Base-by-base conservation (phyloP, 2,113 vertebrate species). In the Sceloporus tristichus region DNA sequence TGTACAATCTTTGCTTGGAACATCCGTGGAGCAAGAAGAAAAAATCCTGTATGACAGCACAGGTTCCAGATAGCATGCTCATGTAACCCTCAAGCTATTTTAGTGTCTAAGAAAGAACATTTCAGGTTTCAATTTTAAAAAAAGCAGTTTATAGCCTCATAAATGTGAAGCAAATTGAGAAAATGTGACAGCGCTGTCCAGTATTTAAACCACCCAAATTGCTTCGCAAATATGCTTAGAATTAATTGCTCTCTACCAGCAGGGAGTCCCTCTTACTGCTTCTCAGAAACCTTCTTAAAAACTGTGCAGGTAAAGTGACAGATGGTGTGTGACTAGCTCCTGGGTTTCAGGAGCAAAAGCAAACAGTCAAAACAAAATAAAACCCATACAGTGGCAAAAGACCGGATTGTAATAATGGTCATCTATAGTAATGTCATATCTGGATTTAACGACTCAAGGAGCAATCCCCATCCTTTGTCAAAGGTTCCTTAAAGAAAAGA, bases 401-500 rank as follows among this genome's bases (percentile, higher is more conserved):
- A 25, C 85, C 85, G 3, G 14, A 7, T 77, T 42, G 65, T 76
- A 89, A 82, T 65, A 83, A 70, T 18, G 85, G 53, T 18, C 83
- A 71, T 80, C 27, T 0, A 68, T 4, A 87, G 1, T 16, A 81
- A 62, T 11, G 7, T 87, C 13, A 38, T 71, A 82, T 86, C 86
- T 59, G 27, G 53, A 90, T 10, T 77, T 83, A 81, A 65, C 85
- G 21, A 2, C 19, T 70, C 65, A 81, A 7, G 81, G 70, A 71
- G 1, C 11, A 82, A 71, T 75, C 85, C 23, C 21, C 34, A 53
- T 54, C 70, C 81, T 16, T 84, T 7, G 87, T 29, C 25, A 74
- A 13, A 86, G 13, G n/a, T 38, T 77, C 86, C 92, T 82, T 79
- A 89, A 93, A 89, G 56, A 85, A 89, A 73, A 83, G 25, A 40